Evolutionary conservation across 1,140 invertebrate species (phyloP).

Genomic region (Zaprionus camerounensis): DNA sequence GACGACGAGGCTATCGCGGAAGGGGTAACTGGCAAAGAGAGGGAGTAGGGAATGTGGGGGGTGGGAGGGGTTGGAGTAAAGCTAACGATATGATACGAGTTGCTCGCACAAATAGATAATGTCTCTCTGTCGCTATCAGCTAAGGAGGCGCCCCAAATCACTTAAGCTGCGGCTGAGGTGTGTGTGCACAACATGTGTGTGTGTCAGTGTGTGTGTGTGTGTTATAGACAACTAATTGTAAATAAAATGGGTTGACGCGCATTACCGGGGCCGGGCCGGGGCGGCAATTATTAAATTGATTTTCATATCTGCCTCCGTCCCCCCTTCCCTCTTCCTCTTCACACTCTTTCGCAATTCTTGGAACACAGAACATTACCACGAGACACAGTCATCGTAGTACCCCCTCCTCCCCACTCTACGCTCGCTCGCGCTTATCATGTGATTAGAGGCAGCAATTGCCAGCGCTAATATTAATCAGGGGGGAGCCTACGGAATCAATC

Average conservation of each 20-base stretch:
- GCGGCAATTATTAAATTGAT: slow-evolving; percentile 74
- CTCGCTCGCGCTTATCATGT: slow-evolving; percentile 60
- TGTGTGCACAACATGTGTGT: background rate
- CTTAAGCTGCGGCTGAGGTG: slow-evolving; percentile 64
- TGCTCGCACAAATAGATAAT: slow-evolving; percentile 60
- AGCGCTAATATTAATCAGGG: slow-evolving; percentile 76
- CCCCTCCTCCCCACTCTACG: background rate
- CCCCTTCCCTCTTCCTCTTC: too few species aligned
- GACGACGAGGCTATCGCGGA: slow-evolving; percentile 20
- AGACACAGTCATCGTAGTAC: slow-evolving; percentile 7
- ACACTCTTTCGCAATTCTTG: slow-evolving; percentile 41
- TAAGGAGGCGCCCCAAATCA: slow-evolving; percentile 82
- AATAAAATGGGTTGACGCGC: slow-evolving; percentile 73
- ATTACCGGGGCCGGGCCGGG: slow-evolving; percentile 41
- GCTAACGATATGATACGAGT: background rate
- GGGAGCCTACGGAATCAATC: slow-evolving; percentile 66
- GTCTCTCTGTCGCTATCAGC: slow-evolving; percentile 71
- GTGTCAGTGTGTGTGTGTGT: slow-evolving; percentile 4
- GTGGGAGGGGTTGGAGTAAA: background rate
- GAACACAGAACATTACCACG: slow-evolving; percentile 31
- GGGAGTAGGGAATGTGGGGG: background rate
- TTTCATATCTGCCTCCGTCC: slow-evolving; percentile 59
- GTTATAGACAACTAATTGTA: slow-evolving; percentile 72
- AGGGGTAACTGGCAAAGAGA: background rate
- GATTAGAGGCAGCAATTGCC: slow-evolving; percentile 66